phyloP scores from a whole-genome alignment of 2,797 vertebrate genomes.

The Myoxocephalus aenaeus region DNA sequence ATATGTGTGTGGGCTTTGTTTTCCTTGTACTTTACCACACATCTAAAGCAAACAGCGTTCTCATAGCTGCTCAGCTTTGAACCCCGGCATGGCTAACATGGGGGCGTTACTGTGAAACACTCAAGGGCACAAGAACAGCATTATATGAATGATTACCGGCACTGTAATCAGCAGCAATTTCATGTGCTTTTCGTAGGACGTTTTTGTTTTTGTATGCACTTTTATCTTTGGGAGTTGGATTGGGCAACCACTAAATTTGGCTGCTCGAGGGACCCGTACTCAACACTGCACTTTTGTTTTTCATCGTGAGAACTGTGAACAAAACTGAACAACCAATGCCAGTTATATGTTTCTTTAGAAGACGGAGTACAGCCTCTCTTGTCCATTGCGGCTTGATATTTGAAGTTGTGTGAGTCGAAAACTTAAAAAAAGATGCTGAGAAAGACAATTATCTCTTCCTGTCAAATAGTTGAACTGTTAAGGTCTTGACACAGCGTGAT shows the following conservation, averaged over 20 bases:
- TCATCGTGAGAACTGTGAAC: slow-evolving; percentile 29
- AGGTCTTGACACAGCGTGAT: background rate
- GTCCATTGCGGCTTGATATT: background rate
- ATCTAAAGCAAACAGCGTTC: slow-evolving; percentile 61
- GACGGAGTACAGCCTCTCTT: background rate
- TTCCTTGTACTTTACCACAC: slow-evolving; percentile 59
- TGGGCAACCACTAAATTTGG: slow-evolving; percentile 18
- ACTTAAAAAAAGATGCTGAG: background rate
- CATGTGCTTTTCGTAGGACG: slow-evolving; percentile 2
- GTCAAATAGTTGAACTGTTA: slow-evolving; percentile 5
- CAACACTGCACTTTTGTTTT: slow-evolving; percentile 38
- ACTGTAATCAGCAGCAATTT: slow-evolving; percentile 41
- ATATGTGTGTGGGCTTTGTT: slow-evolving; percentile 49
- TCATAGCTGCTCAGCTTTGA: slow-evolving; percentile 67
- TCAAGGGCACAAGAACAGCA: slow-evolving; percentile 30
- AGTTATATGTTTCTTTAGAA: background rate
- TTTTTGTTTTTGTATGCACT: slow-evolving; percentile 25
- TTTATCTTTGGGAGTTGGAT: slow-evolving; percentile 28
- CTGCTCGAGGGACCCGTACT: slow-evolving; percentile 23
- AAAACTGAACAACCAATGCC: background rate
- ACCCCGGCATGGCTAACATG: slow-evolving; percentile 61
- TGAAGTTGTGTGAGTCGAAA: background rate
- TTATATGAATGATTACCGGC: slow-evolving; percentile 34
- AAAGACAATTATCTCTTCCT: background rate
- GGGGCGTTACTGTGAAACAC: slow-evolving; percentile 47